Base-by-base conservation (phyloP, 2,888 invertebrate species). In the Argyresthia goedartella region DNA sequence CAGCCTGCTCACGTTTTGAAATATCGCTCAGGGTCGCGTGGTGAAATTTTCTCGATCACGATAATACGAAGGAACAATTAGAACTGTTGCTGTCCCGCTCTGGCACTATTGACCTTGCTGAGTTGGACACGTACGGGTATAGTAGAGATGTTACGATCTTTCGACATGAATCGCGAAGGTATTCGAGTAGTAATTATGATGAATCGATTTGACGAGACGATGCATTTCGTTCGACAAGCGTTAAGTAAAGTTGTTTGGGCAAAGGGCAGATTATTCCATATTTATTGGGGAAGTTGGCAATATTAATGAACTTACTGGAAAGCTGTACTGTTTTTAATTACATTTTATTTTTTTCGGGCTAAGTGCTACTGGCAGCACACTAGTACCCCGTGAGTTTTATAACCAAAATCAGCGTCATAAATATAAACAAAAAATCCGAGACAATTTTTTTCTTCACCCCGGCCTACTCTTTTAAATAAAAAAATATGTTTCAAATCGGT, bases 21-120 rank as follows among this genome's bases (percentile, higher is more conserved):
- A 71, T 65, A 69, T 64, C 63, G 60, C 60, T 62, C 72, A 73
- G 64, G 73, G 74, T 65, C 74, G 59, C 60, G 54, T 74, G 73
- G 67, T 65, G 73, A 73, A 73, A 73, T 63, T 62, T 57, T 58
- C 56, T 56, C 57, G 55, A 64, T 69, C 66, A 62, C 68, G 62
- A 64, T 63, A 66, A 65, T 66, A 63, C 59, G 63, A 47, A 56
- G 59, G 52, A 62, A 53, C 64, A 56, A 55, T 59, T 57, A 59
- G 57, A 61, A 60, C 25, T 65, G 57, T 55, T 54, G n/a, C 61
- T 54, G 55, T 69, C 70, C 60, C 64, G 51, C 56, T 65, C 57
- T 60, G 54, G 44, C 60, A 53, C 58, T 47, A 25, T n/a, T 58
- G 65, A 63, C 73, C 70, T 71, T 69, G 64, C 45, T 51, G 43